A percentile compares a stretch with the other conserved stretches of the same genome.
Conservation (phyloP, 2,888 invertebrate species). For the Ecdyonurus torrentis region DNA sequence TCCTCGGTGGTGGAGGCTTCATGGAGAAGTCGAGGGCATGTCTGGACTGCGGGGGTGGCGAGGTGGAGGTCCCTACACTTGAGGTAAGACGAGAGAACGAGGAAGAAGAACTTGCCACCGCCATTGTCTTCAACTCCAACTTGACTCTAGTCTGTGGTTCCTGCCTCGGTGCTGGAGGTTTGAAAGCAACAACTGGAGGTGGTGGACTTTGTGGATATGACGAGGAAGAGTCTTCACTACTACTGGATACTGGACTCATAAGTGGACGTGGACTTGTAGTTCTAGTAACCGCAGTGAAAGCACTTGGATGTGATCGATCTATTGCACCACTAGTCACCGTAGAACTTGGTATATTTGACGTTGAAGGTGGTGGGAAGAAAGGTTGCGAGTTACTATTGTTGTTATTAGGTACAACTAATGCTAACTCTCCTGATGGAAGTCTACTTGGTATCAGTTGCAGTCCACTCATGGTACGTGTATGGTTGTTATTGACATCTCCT, state of each 20-base stretch:
- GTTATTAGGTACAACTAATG: slow-evolving; percentile 39
- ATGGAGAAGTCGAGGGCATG: slow-evolving; percentile 16
- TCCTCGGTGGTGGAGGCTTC: slow-evolving; percentile 9
- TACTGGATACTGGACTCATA: neutral
- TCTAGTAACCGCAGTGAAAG: slow-evolving; percentile 26
- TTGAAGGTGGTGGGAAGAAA: neutral
- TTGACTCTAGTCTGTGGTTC: slow-evolving; percentile 10
- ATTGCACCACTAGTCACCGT: neutral
- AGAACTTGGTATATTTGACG: neutral
- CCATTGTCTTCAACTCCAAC: slow-evolving; percentile 10
- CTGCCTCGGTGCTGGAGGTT: slow-evolving; percentile 5
- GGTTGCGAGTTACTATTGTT: neutral
- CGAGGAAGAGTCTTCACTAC: neutral
- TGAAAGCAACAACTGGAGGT: neutral
- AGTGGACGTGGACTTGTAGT: slow-evolving; percentile 5
- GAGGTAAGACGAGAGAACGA: neutral
- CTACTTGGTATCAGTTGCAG: slow-evolving; percentile 47
- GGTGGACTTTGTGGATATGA: neutral
- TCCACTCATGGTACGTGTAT: slow-evolving; percentile 36
- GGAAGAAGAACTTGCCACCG: neutral
- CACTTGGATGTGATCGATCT: slow-evolving; percentile 19
- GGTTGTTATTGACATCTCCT: slow-evolving; percentile 33
- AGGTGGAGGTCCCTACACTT: neutral
- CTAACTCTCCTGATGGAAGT: slow-evolving; percentile 46
- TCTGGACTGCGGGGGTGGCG: slow-evolving; percentile 10